phyloP scores from a whole-genome alignment of 1,140 invertebrate genomes.

The Lasaia peninsularis region DNA sequence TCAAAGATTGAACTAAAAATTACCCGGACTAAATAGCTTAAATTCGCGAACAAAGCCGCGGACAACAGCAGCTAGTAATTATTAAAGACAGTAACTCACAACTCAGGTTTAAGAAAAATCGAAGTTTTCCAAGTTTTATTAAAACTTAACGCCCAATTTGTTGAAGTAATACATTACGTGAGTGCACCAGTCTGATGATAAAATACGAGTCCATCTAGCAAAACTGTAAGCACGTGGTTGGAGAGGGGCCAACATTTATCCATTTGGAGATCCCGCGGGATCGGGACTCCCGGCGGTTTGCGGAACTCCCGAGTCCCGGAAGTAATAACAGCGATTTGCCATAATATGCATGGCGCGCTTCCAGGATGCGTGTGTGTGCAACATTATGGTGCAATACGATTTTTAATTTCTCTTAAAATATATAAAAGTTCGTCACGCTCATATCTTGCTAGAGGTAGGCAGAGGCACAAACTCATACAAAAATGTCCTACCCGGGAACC shows the following conservation, averaged over 20 bases:
- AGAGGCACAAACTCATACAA: no score
- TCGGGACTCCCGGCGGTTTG: constrained; percentile 13
- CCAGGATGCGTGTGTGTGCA: constrained; percentile 32
- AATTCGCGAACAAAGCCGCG: no score
- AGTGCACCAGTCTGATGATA: background rate
- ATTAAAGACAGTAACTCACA: no score
- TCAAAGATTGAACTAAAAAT: no score
- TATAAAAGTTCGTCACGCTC: background rate
- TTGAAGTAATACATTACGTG: background rate
- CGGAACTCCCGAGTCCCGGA: constrained; percentile 29
- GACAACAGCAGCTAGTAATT: no score
- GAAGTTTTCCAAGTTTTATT: background rate
- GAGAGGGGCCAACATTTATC: constrained; percentile 34
- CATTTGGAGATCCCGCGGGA: constrained; percentile 16
- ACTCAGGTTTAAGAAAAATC: background rate
- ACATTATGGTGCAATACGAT: background rate
- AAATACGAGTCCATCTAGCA: constrained; percentile 16
- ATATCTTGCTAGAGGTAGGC: background rate
- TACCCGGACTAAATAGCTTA: no score
- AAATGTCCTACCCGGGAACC: no score
- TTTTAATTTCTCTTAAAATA: background rate
- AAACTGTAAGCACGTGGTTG: constrained; percentile 32
- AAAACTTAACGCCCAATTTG: background rate
- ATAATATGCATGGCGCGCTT: constrained; percentile 46
- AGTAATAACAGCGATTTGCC: constrained; percentile 43